Percentiles rank a stretch among this genome's conserved stretches.
These are phyloP conservation scores for Leptinotarsa rubiginosa DNA, from an alignment of 2,888 invertebrate genomes.

Conservation along the genomic window DNA sequence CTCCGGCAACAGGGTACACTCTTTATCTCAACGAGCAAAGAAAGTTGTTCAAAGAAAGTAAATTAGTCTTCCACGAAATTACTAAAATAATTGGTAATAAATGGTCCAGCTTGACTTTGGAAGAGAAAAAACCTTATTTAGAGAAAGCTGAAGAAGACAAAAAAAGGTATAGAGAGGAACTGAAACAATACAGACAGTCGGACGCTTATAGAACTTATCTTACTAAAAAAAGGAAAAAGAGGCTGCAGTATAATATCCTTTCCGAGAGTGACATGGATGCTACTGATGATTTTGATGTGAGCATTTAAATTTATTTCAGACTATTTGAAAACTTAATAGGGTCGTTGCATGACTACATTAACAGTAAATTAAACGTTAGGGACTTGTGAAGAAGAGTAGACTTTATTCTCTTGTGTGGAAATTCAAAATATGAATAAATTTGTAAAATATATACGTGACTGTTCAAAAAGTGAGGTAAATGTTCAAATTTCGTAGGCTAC, in stretches of 20 bases:
- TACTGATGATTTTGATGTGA: conserved; percentile 69
- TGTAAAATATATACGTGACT: too few relatives aligned
- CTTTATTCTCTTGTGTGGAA: conserved; percentile 3
- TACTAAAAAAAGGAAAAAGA: conserved; percentile 67
- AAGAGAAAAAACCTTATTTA: conserved; percentile 70
- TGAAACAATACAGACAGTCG: conserved; percentile 70
- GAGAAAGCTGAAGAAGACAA: conserved; percentile 71
- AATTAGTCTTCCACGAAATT: conserved; percentile 69
- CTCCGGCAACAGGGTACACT: conserved; percentile 72
- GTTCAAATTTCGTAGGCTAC: too few relatives aligned
- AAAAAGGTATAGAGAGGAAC: conserved; percentile 69
- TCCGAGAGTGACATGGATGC: conserved; percentile 69
- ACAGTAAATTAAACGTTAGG: too few relatives aligned
- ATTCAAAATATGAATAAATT: background rate
- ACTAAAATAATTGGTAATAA: conserved; percentile 70
- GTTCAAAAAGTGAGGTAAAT: too few relatives aligned
- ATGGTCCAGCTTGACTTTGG: conserved; percentile 69
- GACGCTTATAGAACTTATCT: conserved; percentile 70
- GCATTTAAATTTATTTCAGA: conserved; percentile 36
- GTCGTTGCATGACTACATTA: too few relatives aligned
- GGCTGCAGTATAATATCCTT: conserved; percentile 64
- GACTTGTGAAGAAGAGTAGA: conserved; percentile 12
- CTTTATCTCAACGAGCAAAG: conserved; percentile 70
- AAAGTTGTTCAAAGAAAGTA: conserved; percentile 68
- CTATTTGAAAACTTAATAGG: background rate